Conservation (phyloP, 2,888 invertebrate genomes). For the Tethea ocularis region DNA sequence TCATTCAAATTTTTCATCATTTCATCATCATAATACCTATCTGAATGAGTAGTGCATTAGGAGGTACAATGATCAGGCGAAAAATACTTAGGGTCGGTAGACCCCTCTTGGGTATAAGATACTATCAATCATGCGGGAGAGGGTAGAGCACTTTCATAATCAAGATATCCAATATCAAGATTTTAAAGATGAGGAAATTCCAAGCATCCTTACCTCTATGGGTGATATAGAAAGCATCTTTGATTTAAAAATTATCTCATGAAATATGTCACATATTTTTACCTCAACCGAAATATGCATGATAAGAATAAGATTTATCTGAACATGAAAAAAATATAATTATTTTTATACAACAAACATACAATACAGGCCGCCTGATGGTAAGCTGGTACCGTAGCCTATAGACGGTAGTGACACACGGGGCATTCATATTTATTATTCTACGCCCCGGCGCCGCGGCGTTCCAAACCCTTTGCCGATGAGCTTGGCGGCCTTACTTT, state of each 20-base stretch:
- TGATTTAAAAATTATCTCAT: background rate
- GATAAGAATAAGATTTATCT: too few relatives aligned
- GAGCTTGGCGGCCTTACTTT: too few relatives aligned
- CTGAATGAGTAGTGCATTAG: slow-evolving; percentile 11
- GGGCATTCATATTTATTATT: too few relatives aligned
- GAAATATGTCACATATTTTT: too few relatives aligned
- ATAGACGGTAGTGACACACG: too few relatives aligned
- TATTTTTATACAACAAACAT: too few relatives aligned
- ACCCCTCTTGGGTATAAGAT: slow-evolving; percentile 15
- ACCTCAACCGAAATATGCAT: background rate
- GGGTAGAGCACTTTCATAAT: slow-evolving; percentile 30
- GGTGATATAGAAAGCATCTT: background rate
- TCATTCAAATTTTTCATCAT: background rate
- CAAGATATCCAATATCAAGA: slow-evolving; percentile 36
- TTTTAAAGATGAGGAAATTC: slow-evolving; percentile 23
- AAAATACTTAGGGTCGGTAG: slow-evolving; percentile 17
- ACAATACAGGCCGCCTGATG: too few relatives aligned
- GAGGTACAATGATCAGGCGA: slow-evolving; percentile 23
- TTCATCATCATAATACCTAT: background rate
- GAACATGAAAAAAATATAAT: too few relatives aligned
- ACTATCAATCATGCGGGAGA: slow-evolving; percentile 35
- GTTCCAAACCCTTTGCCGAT: too few relatives aligned
- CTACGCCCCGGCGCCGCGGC: too few relatives aligned
- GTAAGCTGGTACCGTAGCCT: too few relatives aligned
- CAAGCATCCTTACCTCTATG: background rate